Base-by-base conservation (phyloP, 2,113 vertebrate species). In the Oophaga pumilio region DNA sequence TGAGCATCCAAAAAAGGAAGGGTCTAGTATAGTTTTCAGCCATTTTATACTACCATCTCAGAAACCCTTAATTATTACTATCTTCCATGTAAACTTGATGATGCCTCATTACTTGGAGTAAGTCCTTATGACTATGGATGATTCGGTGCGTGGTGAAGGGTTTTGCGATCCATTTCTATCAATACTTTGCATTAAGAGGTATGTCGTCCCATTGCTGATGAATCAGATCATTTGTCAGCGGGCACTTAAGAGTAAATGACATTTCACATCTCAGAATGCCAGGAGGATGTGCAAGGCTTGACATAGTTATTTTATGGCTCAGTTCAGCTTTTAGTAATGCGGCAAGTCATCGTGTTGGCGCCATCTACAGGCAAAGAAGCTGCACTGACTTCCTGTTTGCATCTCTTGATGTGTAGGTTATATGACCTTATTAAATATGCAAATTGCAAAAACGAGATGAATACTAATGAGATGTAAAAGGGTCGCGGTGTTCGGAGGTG, bases 351-450 rank as follows among this genome's bases (percentile, higher is more conserved):
- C 4, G 0, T 52, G 6, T 13, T 76, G 83, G 85, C 77, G 85
- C 85, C 85, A 87, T 64, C 85, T 81, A 87, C 24, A 87, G 77
- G 85, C 56, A 24, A 11, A 8, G 26, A 82, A 12, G 12, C 28
- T 2, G 28, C 28, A 64, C 18, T 33, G 26, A 13, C 78, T 57
- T 60, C 28, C 78, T 80, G 28, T 43, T 60, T 22, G 20, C 10
- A 80, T 33, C n/a, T 26, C 18, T 33, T 43, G 17, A 33, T 33
- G 22, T 80, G n/a, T 17, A 28, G 53, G 24, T 4, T 20, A 17
- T 20, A 24, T 18, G 78, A 18, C 56, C 60, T 28, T 11, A 43
- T 33, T 10, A 33, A 80, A 60, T 79, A 59, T 79, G 76, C n/a
- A 78, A 17, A 56, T 78, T 22, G 26, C 13, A 24, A 15, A 15